phyloP scores from a whole-genome alignment of 2,888 invertebrate species.

The Parnassius mnemosyne region DNA sequence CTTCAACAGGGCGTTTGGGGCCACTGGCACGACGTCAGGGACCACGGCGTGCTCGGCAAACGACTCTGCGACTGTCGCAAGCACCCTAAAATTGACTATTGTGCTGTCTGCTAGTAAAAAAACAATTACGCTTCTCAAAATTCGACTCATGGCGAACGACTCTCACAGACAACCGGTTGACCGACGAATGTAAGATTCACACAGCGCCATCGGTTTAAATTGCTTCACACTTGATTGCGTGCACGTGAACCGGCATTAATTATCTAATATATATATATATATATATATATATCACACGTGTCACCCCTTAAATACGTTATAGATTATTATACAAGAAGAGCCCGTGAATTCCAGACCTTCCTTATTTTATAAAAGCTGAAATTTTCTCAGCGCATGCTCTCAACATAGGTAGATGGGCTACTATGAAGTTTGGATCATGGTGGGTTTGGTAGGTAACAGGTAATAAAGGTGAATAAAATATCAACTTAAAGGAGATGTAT shows the following conservation, averaged over 20 bases:
- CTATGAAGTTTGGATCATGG: too few relatives aligned
- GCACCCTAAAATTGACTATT: slow-evolving; percentile 76
- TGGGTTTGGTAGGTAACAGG: too few relatives aligned
- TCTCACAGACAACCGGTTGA: not conserved
- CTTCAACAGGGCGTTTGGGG: slow-evolving; percentile 76
- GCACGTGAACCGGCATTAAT: not conserved
- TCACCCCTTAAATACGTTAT: too few relatives aligned
- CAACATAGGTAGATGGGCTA: too few relatives aligned
- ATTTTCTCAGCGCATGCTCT: too few relatives aligned
- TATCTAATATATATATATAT: too few relatives aligned
- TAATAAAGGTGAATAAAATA: too few relatives aligned
- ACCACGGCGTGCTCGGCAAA: slow-evolving; percentile 83
- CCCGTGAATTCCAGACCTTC: too few relatives aligned
- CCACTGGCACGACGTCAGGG: slow-evolving; percentile 86
- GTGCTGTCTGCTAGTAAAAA: slow-evolving; percentile 70
- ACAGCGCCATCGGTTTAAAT: slow-evolving; percentile 6
- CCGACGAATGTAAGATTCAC: not conserved
- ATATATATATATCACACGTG: too few relatives aligned
- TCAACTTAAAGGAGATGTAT: too few relatives aligned
- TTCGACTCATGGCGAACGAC: slow-evolving; percentile 41
- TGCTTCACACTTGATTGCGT: not conserved
- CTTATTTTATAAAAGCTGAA: too few relatives aligned
- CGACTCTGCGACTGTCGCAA: slow-evolving; percentile 65
- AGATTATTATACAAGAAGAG: too few relatives aligned
- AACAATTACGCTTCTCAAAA: slow-evolving; percentile 65